These are phyloP conservation scores for Metallyticus violacea DNA, from an alignment of 2,888 invertebrate genomes.

Conservation along the genomic window DNA sequence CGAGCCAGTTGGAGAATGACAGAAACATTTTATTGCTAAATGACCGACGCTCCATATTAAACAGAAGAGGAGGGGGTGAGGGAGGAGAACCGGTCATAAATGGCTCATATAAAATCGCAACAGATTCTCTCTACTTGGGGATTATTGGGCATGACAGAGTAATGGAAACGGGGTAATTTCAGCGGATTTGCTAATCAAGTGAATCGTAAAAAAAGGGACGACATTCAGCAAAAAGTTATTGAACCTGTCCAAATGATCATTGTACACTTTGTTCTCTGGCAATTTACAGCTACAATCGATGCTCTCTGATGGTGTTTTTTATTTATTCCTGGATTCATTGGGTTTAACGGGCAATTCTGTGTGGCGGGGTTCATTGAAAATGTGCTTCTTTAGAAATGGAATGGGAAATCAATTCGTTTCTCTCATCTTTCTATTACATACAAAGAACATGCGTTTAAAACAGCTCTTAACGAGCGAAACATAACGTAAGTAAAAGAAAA, in stretches of 20 bases:
- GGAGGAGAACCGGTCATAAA: neutral
- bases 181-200: slow-evolving; percentile 3
- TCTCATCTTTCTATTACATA: neutral
- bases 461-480: neutral
- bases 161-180: slow-evolving; percentile 1
- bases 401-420: neutral
- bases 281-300: neutral
- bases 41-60: neutral
- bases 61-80: neutral
- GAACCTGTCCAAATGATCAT: neutral
- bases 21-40: neutral
- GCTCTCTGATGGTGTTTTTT: neutral
- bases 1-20: neutral
- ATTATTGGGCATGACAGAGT: neutral
- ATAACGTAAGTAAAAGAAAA: no score
- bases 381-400: neutral
- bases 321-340: neutral
- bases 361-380: neutral
- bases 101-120: neutral
- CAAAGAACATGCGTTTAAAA: neutral
- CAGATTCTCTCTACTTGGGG: neutral
- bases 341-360: neutral
- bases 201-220: neutral
- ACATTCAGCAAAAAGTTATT: neutral
- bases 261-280: neutral